phyloP scores from a whole-genome alignment of 2,888 invertebrate species.

The Campopleginae sp. region DNA sequence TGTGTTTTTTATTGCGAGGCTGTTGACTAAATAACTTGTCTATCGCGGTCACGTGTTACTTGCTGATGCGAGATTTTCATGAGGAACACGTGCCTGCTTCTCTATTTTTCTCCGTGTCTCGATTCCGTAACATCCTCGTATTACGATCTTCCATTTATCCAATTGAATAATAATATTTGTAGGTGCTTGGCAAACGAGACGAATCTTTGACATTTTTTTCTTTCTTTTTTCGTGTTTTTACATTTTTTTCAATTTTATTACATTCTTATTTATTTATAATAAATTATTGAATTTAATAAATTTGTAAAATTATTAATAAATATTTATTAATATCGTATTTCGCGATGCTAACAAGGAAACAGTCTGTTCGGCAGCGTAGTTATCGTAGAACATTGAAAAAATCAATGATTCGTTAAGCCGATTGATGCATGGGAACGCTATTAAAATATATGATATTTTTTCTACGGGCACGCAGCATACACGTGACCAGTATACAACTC shows the following conservation, averaged over 20 bases:
- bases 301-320: no score
- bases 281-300: no score
- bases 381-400: neutral
- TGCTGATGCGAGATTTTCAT: conserved; percentile 41
- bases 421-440: neutral
- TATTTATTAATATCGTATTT: neutral
- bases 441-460: conserved; percentile 10
- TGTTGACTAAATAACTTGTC: conserved; percentile 1
- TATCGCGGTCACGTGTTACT: conserved; percentile 41
- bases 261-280: no score
- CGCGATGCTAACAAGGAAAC: neutral
- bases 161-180: no score
- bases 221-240: neutral
- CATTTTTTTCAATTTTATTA: neutral
- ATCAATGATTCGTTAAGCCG: neutral
- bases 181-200: neutral
- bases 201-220: neutral
- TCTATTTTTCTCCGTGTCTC: conserved; percentile 21
- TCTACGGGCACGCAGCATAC: neutral
- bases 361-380: neutral
- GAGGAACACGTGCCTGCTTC: conserved; percentile 48
- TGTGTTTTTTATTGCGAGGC: neutral
- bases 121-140: neutral
- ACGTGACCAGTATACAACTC: neutral
- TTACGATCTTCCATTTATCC: neutral